Evolutionary conservation across 1,140 invertebrate species (phyloP).

Genomic region (Drosophila leontia): DNA sequence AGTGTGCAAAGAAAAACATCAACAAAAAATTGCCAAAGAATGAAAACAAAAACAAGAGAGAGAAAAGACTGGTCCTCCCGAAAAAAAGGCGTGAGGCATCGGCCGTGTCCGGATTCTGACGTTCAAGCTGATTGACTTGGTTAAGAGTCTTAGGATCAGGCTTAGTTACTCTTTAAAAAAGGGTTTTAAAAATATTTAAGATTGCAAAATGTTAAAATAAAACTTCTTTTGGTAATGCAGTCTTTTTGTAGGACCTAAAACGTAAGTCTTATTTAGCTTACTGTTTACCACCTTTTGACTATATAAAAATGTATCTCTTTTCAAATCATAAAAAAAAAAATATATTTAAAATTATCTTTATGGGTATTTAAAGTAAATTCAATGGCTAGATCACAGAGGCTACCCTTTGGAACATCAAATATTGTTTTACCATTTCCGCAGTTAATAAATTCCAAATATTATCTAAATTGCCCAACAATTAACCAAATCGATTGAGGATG

Average conservation of each 20-base stretch:
- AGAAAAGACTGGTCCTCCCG: slow-evolving; percentile 23
- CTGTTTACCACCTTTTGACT: background rate
- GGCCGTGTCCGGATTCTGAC: slow-evolving; percentile 33
- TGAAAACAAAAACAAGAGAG: slow-evolving; percentile 44
- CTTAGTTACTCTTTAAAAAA: background rate
- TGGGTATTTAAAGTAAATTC: background rate
- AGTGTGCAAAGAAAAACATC: slow-evolving; percentile 65
- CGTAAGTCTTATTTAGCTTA: background rate
- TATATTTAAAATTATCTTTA: background rate
- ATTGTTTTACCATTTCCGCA: slow-evolving; percentile 8
- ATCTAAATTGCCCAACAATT: slow-evolving; percentile 28
- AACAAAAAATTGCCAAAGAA: slow-evolving; percentile 51
- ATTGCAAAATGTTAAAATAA: background rate
- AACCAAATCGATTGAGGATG: slow-evolving; percentile 4
- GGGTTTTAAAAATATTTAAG: background rate
- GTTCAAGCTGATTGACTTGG: slow-evolving; percentile 2
- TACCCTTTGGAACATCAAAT: background rate
- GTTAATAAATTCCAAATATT: slow-evolving; percentile 29
- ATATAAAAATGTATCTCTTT: background rate
- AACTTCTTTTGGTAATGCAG: background rate
- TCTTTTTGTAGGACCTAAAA: background rate
- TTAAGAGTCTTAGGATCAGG: background rate
- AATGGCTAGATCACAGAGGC: no score
- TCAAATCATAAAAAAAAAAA: background rate
- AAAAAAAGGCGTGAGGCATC: slow-evolving; percentile 21